A percentile compares a stretch with the other conserved stretches of the same genome.
These are phyloP conservation scores for Enteromius treurensis DNA, from an alignment of 2,797 vertebrate genomes.

Conservation along the genomic window DNA sequence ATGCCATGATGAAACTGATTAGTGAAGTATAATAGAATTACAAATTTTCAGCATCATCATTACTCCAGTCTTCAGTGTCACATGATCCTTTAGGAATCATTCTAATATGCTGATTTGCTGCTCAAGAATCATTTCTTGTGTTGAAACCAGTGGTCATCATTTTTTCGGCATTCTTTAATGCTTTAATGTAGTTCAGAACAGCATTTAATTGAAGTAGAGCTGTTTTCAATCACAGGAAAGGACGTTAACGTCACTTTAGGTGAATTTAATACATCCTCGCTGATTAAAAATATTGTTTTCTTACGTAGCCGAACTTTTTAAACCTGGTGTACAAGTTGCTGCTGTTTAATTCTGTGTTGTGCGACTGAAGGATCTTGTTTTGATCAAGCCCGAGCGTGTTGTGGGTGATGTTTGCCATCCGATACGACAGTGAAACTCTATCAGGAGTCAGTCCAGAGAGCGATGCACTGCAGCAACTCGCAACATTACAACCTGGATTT, in stretches of 20 bases:
- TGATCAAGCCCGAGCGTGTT: conserved; percentile 8
- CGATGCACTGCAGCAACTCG: background rate
- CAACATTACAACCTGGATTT: background rate
- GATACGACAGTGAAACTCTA: conserved; percentile 27
- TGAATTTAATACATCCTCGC: background rate
- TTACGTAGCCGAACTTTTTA: background rate
- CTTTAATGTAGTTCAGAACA: background rate
- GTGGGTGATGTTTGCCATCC: conserved; percentile 31
- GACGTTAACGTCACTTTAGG: background rate
- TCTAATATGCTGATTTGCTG: too few relatives aligned
- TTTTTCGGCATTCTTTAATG: background rate
- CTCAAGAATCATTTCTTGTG: background rate
- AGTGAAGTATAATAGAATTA: too few relatives aligned
- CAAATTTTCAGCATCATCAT: too few relatives aligned
- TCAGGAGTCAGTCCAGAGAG: conserved; percentile 7
- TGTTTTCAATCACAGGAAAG: background rate
- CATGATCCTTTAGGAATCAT: too few relatives aligned
- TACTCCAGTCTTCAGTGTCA: too few relatives aligned
- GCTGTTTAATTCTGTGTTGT: background rate
- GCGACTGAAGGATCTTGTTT: conserved; percentile 37
- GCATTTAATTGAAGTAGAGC: background rate
- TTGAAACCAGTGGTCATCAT: too few relatives aligned
- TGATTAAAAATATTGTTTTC: background rate
- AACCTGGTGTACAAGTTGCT: background rate
- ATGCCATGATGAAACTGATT: too few relatives aligned